Conservation (phyloP, 2,797 vertebrate species). For the Phataginus tricuspis region DNA sequence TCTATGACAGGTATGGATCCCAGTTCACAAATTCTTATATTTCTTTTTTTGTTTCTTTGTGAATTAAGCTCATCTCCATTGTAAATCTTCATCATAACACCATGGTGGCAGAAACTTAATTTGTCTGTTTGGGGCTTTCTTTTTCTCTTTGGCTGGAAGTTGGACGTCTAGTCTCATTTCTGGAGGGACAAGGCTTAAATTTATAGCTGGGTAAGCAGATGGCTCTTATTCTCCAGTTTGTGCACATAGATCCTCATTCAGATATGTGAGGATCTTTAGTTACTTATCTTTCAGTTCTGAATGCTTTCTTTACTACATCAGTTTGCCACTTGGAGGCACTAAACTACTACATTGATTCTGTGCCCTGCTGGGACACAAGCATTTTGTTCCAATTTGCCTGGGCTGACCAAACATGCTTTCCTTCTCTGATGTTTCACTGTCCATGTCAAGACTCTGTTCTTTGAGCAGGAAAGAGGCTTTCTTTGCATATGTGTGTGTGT, state of each 20-base stretch:
- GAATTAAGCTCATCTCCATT: background rate
- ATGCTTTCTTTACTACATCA: background rate
- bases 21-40: background rate
- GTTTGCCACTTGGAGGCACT: conserved; percentile 49
- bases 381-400: background rate
- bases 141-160: background rate
- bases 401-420: background rate
- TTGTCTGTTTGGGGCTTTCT: background rate
- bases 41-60: background rate
- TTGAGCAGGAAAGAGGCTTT: background rate
- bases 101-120: background rate
- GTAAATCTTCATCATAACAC: background rate
- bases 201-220: background rate
- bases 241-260: background rate
- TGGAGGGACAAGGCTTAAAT: background rate
- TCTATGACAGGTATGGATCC: background rate
- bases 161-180: background rate
- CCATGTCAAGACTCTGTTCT: background rate
- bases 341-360: background rate
- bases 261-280: background rate
- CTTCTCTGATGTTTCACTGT: background rate
- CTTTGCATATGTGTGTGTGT: too few relatives aligned
- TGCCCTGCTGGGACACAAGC: background rate
- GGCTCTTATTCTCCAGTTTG: background rate
- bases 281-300: background rate